Evolutionary conservation across 2,888 invertebrate genomes (phyloP), one percentile per base, ranked within the genome.

Genomic region (Lottia scabra): DNA sequence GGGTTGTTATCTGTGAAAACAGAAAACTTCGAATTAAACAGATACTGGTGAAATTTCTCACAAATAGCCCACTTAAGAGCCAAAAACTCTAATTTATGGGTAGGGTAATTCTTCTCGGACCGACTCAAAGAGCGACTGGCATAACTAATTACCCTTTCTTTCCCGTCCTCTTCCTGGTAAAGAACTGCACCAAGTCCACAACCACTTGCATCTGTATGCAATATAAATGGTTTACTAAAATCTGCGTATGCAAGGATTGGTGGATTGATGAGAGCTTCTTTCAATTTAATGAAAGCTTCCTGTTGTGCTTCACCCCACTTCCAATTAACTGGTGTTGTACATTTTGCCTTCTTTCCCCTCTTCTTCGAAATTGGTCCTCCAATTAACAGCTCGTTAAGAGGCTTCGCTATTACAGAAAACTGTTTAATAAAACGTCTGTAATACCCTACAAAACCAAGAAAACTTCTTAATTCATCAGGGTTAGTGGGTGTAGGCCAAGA

Each of bases 241-340:
- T 77, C 75, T 15, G 74, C 70, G 56, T 64, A 75, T n/a, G 68
- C 68, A 6, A 78, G 72, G 6, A 75, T 44, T 8, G 78, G 72
- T 8, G 75, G 26, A 27, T 26, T 19, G 15, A 63, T 70, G 13
- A n/a, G n/a, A 74, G 65, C 10, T 43, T 44, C 46, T 27, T 48
- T 69, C 2, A 78, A 13, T 1, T 13, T 46, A 19, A 66, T 69
- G 67, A 75, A 73, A 43, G 74, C 76, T 38, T 44, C n/a, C 19
- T 73, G 63, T n/a, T 70, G 68, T 0, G 63, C 65, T 26, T 30
- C 26, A 26, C 43, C 63, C 74, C 76, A 72, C 12, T 63, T 45
- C 26, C 45, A 72, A 16, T 65, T 65, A 38, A 19, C 19, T n/a
- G 71, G 56, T 44, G 19, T 45, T n/a, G 65, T 64, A 5, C 12